Evolutionary conservation across 2,888 invertebrate species (phyloP), one percentile per base, ranked within the genome.

Genomic region (Hirtodrosophila confusa): DNA sequence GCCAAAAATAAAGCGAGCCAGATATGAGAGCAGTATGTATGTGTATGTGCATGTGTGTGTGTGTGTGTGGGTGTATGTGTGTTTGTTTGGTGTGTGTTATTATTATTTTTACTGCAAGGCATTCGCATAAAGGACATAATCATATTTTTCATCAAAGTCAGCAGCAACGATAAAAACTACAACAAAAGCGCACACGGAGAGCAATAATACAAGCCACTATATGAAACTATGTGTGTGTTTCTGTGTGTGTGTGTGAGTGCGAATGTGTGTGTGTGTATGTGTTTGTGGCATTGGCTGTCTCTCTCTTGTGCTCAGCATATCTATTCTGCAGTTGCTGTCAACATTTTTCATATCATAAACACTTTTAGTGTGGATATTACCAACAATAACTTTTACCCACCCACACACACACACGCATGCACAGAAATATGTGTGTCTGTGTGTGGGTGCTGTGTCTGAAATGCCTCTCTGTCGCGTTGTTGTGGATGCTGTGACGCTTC

Each of bases 51-150:
- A n/a, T n/a, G 9, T 17, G 9, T 48, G 12, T 61, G 23, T 62
- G 40, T 65, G 27, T 29, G 31, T 41, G 43, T 29, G 3, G 40
- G 9, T 17, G 37, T 31, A 12, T 35, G 24, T 41, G 41, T 45
- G 54, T 39, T 37, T 54, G 54, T 49, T 51, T 69, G 64, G 54
- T 69, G 61, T 69, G 78, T 80, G 76, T 86, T 86, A 86, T 84
- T 86, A 84, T 85, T 86, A 86, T 84, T 84, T 86, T 84, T 84
- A 86, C 84, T 86, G 84, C 77, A 86, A 84, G 85, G 87, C 84
- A 86, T 84, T 84, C 85, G 78, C 87, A 84, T 86, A 84, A 84
- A 82, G 87, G 82, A 84, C 84, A 84, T 84, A 86, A 84, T 84
- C 84, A 84, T 84, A 84, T 84, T 84, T 84, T 84, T 86, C 84